Conservation (phyloP, 1,140 invertebrate genomes). For the Calycopis cecrops region DNA sequence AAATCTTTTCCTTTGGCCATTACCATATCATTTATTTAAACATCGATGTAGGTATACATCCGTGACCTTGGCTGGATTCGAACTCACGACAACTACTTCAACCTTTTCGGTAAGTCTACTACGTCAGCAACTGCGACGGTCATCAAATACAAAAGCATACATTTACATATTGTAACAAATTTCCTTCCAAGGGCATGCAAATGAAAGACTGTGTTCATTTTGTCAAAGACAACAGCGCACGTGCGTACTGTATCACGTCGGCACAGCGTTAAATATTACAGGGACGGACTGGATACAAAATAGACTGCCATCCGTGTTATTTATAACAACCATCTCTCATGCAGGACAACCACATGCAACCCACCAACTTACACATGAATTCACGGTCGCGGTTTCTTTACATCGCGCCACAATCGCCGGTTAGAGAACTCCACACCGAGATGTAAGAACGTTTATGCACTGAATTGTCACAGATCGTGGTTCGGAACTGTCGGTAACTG, state of each 20-base stretch:
- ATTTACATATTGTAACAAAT: background rate
- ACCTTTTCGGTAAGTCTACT: too few relatives aligned
- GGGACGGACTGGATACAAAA: background rate
- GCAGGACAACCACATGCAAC: slow-evolving; percentile 48
- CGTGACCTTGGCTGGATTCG: too few relatives aligned
- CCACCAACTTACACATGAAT: slow-evolving; percentile 69
- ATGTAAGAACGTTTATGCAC: slow-evolving; percentile 40
- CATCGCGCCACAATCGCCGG: slow-evolving; percentile 69
- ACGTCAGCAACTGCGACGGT: too few relatives aligned
- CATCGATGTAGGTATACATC: too few relatives aligned
- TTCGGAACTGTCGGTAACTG: background rate
- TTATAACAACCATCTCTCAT: slow-evolving; percentile 23
- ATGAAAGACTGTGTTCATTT: slow-evolving; percentile 31
- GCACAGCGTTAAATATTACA: slow-evolving; percentile 48
- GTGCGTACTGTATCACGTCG: slow-evolving; percentile 52
- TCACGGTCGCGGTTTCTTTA: slow-evolving; percentile 65
- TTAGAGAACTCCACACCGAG: slow-evolving; percentile 49
- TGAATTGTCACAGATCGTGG: slow-evolving; percentile 29
- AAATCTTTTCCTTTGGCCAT: too few relatives aligned
- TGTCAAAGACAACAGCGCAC: slow-evolving; percentile 48
- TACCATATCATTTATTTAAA: too few relatives aligned
- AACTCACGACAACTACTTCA: too few relatives aligned
- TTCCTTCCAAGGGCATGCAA: slow-evolving; percentile 1
- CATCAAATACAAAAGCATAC: too few relatives aligned
- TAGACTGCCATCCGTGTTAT: too few relatives aligned